A percentile compares a stretch with the other conserved stretches of the same genome.
Evolutionary conservation across 2,797 vertebrate genomes (phyloP).

Genomic region (Gymnopithys bicolor): DNA sequence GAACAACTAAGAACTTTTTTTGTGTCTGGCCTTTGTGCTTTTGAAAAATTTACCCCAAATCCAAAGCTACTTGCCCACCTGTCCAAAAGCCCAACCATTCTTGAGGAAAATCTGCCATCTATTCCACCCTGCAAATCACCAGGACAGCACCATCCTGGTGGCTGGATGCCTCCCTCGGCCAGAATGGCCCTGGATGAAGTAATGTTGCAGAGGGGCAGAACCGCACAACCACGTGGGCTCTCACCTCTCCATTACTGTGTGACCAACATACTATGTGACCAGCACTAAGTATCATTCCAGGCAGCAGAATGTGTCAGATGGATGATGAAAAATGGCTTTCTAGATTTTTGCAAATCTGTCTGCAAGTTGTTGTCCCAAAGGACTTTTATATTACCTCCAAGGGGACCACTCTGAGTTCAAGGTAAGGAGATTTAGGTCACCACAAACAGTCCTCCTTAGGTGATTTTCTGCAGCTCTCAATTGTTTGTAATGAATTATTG

Average conservation of each 20-base stretch:
- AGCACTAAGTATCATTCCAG: neutral
- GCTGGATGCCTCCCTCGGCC: neutral
- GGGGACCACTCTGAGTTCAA: neutral
- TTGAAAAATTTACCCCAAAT: neutral
- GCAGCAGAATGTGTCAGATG: neutral
- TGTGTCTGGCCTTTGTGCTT: neutral
- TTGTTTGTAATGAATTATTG: neutral
- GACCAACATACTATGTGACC: neutral
- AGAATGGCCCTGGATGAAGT: neutral
- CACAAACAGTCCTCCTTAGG: neutral
- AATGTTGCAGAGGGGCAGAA: neutral
- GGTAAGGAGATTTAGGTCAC: neutral
- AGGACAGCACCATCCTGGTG: neutral
- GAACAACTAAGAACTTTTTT: neutral
- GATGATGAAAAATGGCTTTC: neutral
- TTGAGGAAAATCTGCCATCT: neutral
- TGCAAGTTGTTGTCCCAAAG: neutral
- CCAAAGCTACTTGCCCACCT: neutral
- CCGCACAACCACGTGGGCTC: fast-evolving
- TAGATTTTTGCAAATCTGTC: neutral
- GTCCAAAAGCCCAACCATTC: neutral
- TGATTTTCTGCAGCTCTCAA: neutral
- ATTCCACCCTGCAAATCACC: neutral
- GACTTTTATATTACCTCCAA: neutral
- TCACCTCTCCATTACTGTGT: neutral